Base-by-base conservation (phyloP, 2,888 invertebrate species). In the Polia nebulosa region DNA sequence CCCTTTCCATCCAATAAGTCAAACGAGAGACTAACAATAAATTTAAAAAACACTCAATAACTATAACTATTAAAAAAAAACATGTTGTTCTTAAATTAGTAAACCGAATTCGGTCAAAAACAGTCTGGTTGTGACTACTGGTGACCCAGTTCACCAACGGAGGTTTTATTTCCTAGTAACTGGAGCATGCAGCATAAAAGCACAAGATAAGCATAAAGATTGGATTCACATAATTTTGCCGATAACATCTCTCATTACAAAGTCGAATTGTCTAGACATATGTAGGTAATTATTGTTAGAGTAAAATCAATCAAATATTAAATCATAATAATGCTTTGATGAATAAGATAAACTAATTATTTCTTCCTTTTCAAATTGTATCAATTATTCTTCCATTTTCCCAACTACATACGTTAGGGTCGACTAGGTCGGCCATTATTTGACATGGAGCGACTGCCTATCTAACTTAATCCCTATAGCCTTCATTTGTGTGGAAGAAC, bases 161-260 rank as follows among this genome's bases (percentile, higher is more conserved):
- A 52, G 5, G 36, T 73, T 63, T 64, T 45, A 45, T 63, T 52
- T 45, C 0, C 25, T 36, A 39, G 20, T 73, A 52, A 73, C 52
- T 69, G 41, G 73, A 69, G 73, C 69, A 63, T 69, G 36, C 41
- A 52, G 73, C 44, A 25, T 64, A 73, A 56, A 66, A 72, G 39
- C 39, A 49, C 71, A 36, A 73, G 74, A 63, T 52, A 63, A 45
- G 25, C 25, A n/a, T 36, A 20, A 63, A 69, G 73, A 73, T 63
- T 73, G 44, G 20, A 52, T 73, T 62, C 65, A 39, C 27, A 45
- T 39, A 3, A 52, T 44, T 34, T 32, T 25, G 15, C 20, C n/a
- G 44, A 73, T 52, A 52, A 0, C 2, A 69, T 36, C 51, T 69
- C 17, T 63, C 17, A 72, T 72, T 44, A 41, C 29, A 39, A 59